phyloP scores from a whole-genome alignment of 2,888 invertebrate species.

The Eupithecia subumbrata region DNA sequence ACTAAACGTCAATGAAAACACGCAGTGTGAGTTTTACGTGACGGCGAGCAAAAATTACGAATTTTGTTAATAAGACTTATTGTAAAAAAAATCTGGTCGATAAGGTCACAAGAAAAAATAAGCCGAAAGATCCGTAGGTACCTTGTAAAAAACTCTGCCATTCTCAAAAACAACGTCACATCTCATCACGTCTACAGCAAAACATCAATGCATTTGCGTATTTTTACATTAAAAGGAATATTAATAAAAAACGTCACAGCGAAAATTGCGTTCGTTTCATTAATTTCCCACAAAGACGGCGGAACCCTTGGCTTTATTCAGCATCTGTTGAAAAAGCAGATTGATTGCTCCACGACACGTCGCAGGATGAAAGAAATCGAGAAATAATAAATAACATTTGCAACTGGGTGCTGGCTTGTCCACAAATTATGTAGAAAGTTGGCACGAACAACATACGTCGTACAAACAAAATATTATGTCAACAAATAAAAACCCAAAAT shows the following conservation, averaged over 20 bases:
- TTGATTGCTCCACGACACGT: conserved; percentile 24
- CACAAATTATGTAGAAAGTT: background rate
- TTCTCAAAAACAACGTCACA: background rate
- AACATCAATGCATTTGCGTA: conserved; percentile 13
- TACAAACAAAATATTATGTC: too few species aligned
- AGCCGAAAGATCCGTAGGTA: too few species aligned
- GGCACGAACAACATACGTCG: background rate
- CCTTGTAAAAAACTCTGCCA: too few species aligned
- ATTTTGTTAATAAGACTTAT: too few species aligned
- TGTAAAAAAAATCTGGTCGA: too few species aligned
- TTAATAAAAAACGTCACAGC: conserved; percentile 17
- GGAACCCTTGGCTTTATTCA: conserved; percentile 25
- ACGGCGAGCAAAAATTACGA: background rate
- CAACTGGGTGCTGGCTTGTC: background rate
- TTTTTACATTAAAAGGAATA: conserved; percentile 7
- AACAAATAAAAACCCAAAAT: too few species aligned
- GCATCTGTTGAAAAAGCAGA: conserved; percentile 20
- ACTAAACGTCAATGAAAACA: background rate
- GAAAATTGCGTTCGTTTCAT: conserved; percentile 26
- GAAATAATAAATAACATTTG: conserved; percentile 13
- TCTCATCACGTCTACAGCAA: background rate
- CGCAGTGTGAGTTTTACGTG: background rate
- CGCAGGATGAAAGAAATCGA: conserved; percentile 12
- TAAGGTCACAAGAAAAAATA: too few species aligned
- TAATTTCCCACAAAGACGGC: conserved; percentile 18